phyloP scores from a whole-genome alignment of 2,797 vertebrate species.

The Catamblyrhynchus diadema region DNA sequence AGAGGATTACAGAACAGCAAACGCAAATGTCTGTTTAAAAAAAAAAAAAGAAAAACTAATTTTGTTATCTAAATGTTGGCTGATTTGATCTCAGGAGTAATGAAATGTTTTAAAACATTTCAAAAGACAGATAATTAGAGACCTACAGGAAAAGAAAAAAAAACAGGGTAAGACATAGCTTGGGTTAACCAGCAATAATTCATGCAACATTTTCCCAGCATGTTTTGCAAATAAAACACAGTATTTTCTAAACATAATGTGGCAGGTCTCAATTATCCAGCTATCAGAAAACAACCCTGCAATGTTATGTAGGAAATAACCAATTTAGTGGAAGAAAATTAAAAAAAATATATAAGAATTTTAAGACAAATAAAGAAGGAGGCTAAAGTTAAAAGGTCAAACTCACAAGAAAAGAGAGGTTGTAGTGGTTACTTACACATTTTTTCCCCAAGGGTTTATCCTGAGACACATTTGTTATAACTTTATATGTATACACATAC shows the following conservation, averaged over 20 bases:
- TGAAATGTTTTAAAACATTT: constrained; percentile 44
- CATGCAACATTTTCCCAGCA: background rate
- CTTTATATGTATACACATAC: background rate
- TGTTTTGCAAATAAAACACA: constrained; percentile 31
- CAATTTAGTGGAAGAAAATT: background rate
- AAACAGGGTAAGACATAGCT: background rate
- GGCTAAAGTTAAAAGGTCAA: background rate
- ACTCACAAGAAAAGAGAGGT: background rate
- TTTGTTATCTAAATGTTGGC: constrained; percentile 52
- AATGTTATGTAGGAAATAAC: constrained; percentile 2
- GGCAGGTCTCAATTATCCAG: background rate
- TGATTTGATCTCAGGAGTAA: constrained; percentile 55
- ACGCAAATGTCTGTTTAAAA: constrained; percentile 20
- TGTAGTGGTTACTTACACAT: background rate
- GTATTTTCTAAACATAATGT: background rate
- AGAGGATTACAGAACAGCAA: background rate
- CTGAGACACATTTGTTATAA: background rate
- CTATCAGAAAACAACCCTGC: background rate
- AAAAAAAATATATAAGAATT: background rate
- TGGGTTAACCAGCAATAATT: constrained; percentile 37
- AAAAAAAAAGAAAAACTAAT: background rate
- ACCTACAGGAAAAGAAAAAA: background rate
- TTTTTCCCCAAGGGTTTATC: background rate
- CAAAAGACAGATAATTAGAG: constrained; percentile 53
- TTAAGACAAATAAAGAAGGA: background rate